phyloP scores from a whole-genome alignment of 2,113 vertebrate genomes.

The Chaetodon trifascialis region DNA sequence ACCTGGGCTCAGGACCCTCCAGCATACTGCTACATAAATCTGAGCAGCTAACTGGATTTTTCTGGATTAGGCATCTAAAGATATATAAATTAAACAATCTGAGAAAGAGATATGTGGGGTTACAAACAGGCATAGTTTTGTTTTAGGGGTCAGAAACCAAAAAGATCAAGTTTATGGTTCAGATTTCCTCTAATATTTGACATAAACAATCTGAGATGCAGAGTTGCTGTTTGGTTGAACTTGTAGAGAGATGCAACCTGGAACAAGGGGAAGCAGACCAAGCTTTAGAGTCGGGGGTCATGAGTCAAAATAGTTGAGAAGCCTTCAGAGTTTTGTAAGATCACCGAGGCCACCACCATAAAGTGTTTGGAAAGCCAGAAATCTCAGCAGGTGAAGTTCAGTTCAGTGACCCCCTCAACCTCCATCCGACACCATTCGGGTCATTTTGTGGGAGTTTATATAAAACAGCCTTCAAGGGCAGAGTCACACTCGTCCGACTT shows the following conservation, averaged over 20 bases:
- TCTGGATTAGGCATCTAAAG: neutral
- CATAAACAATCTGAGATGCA: neutral
- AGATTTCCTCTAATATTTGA: no score
- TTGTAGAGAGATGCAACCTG: neutral
- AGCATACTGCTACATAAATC: neutral
- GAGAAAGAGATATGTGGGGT: neutral
- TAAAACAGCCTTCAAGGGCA: constrained; percentile 46
- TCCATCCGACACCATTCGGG: neutral
- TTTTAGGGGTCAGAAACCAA: no score
- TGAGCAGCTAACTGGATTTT: neutral
- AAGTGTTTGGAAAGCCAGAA: no score
- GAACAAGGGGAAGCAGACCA: neutral
- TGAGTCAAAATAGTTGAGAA: no score
- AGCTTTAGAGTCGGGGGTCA: neutral
- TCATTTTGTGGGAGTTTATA: neutral
- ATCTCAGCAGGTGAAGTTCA: no score
- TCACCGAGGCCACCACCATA: no score
- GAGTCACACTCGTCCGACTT: constrained; percentile 50
- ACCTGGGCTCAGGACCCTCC: neutral
- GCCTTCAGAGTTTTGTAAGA: no score
- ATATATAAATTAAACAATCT: neutral
- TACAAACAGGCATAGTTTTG: neutral
- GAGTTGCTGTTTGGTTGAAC: neutral
- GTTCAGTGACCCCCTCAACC: neutral
- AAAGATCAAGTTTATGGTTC: neutral